Percentiles rank a stretch among this genome's conserved stretches.
These are phyloP conservation scores for Andrena cerasifolii DNA, from an alignment of 1,140 invertebrate species.

Conservation along the genomic window DNA sequence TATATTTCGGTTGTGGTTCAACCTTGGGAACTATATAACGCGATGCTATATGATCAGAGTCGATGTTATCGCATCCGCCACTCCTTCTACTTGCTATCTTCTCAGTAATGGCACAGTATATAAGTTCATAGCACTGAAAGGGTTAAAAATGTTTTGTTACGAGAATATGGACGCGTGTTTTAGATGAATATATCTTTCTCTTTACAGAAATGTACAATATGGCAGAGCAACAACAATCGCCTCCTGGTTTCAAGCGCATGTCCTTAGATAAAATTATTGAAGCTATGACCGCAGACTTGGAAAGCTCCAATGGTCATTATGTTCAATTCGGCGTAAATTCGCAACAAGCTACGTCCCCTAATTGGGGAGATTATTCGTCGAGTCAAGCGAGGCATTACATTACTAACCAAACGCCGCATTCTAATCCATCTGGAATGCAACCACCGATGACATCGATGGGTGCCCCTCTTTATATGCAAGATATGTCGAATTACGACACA, in stretches of 20 bases:
- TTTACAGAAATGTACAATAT: slow-evolving; percentile 64
- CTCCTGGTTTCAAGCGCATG: slow-evolving; percentile 74
- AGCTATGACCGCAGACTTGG: slow-evolving; percentile 84
- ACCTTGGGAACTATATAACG: too few relatives aligned
- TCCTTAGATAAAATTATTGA: slow-evolving; percentile 85
- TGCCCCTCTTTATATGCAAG: slow-evolving; percentile 74
- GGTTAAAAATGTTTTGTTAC: neutral
- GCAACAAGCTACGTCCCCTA: slow-evolving; percentile 73
- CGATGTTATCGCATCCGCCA: too few relatives aligned
- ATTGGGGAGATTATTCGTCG: slow-evolving; percentile 76
- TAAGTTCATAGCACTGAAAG: too few relatives aligned
- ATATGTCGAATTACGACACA: slow-evolving; percentile 70
- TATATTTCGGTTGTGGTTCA: too few relatives aligned
- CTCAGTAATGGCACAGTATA: too few relatives aligned
- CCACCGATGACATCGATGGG: slow-evolving; percentile 69
- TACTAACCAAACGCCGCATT: slow-evolving; percentile 55
- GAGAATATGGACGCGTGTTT: neutral
- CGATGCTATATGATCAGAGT: too few relatives aligned
- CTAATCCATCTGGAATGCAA: slow-evolving; percentile 70
- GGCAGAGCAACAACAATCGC: slow-evolving; percentile 74
- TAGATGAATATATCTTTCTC: slow-evolving; percentile 3
- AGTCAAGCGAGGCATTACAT: slow-evolving; percentile 72
- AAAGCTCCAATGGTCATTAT: slow-evolving; percentile 84
- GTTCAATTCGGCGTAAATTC: slow-evolving; percentile 83
- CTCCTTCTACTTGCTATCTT: too few relatives aligned